Percentiles rank a stretch among this genome's conserved stretches.
phyloP scores from a whole-genome alignment of 2,888 invertebrate genomes.

The Cataglyphis rosenhaueri region DNA sequence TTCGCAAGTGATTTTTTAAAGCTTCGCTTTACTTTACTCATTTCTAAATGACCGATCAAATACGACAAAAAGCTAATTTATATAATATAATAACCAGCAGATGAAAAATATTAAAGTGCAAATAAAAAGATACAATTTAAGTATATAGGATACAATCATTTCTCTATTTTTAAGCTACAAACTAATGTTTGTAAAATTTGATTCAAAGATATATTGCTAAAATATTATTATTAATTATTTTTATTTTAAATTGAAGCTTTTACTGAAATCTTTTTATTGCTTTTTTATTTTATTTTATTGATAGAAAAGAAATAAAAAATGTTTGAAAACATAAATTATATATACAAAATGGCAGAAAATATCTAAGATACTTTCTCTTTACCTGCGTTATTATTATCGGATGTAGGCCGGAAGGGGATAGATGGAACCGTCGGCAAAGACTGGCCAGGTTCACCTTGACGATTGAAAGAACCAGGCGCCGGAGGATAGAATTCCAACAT shows the following conservation, averaged over 20 bases:
- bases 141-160: neutral
- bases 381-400: conserved; percentile 81
- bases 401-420: conserved; percentile 77
- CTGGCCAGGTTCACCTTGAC: conserved; percentile 74
- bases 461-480: conserved; percentile 74
- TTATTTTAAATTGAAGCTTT: neutral
- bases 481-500: conserved; percentile 91
- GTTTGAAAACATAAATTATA: neutral
- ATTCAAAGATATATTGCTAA: neutral
- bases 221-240: neutral
- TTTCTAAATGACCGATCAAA: neutral
- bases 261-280: neutral
- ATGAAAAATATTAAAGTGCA: neutral
- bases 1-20: neutral
- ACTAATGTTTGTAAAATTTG: neutral
- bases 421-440: conserved; percentile 72
- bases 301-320: neutral
- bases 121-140: neutral
- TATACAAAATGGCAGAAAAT: neutral
- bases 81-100: neutral
- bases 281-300: neutral
- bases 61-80: neutral
- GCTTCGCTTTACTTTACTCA: neutral
- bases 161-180: neutral
- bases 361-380: conserved; percentile 32